Evolutionary conservation across 2,888 invertebrate species (phyloP).

Genomic region (Nemotelus nigrinus): DNA sequence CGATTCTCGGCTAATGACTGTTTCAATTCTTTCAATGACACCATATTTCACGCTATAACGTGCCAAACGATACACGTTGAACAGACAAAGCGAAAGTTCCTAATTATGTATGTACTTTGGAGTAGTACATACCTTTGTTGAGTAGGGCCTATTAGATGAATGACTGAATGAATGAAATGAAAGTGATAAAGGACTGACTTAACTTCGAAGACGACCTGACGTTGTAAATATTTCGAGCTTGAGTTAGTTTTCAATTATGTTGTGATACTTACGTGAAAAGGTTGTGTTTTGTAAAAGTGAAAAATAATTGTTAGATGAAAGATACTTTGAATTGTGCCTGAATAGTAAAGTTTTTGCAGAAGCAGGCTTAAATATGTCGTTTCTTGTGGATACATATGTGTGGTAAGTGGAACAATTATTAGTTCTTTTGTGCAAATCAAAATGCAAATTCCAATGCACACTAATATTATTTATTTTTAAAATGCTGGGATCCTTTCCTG

Average conservation of each 20-base stretch:
- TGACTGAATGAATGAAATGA: neutral
- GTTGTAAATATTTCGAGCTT: neutral
- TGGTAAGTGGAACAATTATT: constrained; percentile 17
- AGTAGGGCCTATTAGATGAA: too few relatives aligned
- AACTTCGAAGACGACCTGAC: neutral
- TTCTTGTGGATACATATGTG: constrained; percentile 41
- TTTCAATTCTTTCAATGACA: constrained; percentile 1
- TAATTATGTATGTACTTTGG: too few relatives aligned
- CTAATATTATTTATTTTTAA: too few relatives aligned
- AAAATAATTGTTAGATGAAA: too few relatives aligned
- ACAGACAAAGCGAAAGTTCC: too few relatives aligned
- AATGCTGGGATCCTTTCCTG: too few relatives aligned
- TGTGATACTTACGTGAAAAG: neutral
- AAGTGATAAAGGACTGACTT: neutral
- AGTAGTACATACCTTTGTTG: too few relatives aligned
- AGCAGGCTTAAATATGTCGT: constrained; percentile 26
- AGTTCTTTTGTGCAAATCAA: neutral
- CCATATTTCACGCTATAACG: neutral
- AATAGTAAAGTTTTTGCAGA: neutral
- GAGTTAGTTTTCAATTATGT: neutral
- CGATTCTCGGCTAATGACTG: constrained; percentile 2
- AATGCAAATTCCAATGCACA: too few relatives aligned
- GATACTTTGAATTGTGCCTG: neutral
- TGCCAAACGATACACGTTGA: too few relatives aligned
- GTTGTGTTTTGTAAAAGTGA: too few relatives aligned